Evolutionary conservation across 2,797 vertebrate species (phyloP), one percentile per base, ranked within the genome.

Genomic region (Steatocranus sp.): DNA sequence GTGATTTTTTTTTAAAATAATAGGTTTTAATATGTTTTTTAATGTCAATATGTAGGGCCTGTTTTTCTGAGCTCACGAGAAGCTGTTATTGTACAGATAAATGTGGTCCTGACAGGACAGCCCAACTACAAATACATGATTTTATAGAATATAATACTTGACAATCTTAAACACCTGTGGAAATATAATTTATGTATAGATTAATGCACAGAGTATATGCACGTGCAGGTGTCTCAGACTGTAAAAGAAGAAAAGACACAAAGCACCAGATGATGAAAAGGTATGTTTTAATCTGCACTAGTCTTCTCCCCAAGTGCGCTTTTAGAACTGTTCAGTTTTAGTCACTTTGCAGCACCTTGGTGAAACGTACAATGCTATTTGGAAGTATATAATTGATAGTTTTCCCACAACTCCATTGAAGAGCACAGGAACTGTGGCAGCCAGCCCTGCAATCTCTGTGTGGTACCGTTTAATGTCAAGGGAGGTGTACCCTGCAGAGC

Each of bases 401-500:
- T 80, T 66, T 78, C 51, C 34, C 63, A 11, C 32, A 70, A 41
- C 66, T 66, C 63, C 10, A 3, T 32, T 48, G 12, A 14, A 34
- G 30, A 79, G 7, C 58, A 25, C 68, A 1, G 43, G 18, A 53
- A 41, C 61, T 51, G 68, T 43, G 76, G 83, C 77, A 75, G 63
- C 79, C 54, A 43, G 27, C 74, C 48, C 68, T 82, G 80, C 89
- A 75, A 89, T 88, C 82, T 89, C 83, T 88, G 79, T 58, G 83
- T 85, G 80, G 23, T 79, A 17, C 66, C 10, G 83, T 51, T 81
- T 81, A 38, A 88, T 89, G 86, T 89, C 27, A 9, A 83, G 81
- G 81, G 86, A 88, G 80, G 83, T 86, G 85, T 86, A 75, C 54
- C 89, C 87, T 76, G 84, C 88, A 79, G 77, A 84, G 89, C 82